Conservation (phyloP, 1,140 invertebrate species). For the Andrena cerasifolii region DNA sequence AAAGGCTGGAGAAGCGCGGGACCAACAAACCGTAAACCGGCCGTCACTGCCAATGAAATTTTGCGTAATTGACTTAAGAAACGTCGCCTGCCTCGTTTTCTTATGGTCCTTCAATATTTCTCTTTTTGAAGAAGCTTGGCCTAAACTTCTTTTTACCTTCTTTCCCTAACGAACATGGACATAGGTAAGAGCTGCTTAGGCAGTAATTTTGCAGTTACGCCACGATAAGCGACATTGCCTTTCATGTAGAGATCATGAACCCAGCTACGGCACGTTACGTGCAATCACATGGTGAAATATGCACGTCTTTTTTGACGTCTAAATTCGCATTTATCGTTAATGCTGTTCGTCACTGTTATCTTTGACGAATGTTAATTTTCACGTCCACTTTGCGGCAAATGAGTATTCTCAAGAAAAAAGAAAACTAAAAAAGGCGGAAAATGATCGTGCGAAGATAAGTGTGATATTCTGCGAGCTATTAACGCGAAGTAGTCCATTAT, state of each 20-base stretch:
- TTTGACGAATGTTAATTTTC: conserved; percentile 10
- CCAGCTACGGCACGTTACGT: not conserved
- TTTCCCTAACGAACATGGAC: too few relatives aligned
- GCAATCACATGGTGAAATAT: conserved; percentile 44
- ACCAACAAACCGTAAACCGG: conserved; percentile 19
- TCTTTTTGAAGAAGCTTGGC: not conserved
- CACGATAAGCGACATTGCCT: conserved; percentile 20
- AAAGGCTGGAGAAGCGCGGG: not conserved
- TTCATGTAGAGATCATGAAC: not conserved
- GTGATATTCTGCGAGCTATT: not conserved
- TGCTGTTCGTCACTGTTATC: conserved; percentile 34
- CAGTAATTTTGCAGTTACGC: conserved; percentile 31
- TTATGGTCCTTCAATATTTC: not conserved
- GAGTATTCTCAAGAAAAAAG: not conserved
- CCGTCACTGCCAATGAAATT: conserved; percentile 26
- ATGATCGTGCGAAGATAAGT: conserved; percentile 27
- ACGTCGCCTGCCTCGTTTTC: not conserved
- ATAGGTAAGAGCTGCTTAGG: not conserved
- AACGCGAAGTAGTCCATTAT: not conserved
- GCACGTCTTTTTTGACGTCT: conserved; percentile 32
- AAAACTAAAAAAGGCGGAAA: not conserved
- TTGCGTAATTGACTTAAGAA: conserved; percentile 44
- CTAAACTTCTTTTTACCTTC: not conserved
- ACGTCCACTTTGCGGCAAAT: conserved; percentile 10
- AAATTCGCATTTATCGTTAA: conserved; percentile 39